Percentiles rank a stretch among this genome's conserved stretches.
Conservation (phyloP, 2,797 vertebrate genomes). For the Hydrophis major region DNA sequence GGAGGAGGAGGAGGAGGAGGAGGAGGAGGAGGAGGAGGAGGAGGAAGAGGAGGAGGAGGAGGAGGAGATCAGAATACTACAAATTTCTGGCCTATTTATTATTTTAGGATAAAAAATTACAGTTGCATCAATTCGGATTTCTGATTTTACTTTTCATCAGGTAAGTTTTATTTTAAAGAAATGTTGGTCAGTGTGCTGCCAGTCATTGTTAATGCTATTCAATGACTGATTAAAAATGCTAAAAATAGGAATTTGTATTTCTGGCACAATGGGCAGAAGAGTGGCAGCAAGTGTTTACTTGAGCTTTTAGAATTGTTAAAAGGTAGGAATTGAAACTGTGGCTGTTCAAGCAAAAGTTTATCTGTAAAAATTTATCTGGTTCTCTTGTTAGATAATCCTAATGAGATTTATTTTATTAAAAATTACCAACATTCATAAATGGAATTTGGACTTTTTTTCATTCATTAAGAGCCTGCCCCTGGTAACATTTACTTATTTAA, state of each 20-base stretch:
- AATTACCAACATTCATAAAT: not conserved
- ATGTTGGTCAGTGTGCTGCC: not conserved
- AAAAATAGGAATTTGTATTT: not conserved
- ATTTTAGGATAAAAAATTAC: not conserved
- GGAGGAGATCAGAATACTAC: not conserved
- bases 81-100: not conserved
- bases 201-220: not conserved
- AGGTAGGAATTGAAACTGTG: not conserved
- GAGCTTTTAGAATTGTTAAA: not conserved
- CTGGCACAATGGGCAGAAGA: not conserved
- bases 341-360: not conserved
- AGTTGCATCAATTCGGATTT: not conserved
- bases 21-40: not conserved
- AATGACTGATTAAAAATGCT: not conserved
- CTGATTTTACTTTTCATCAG: not conserved
- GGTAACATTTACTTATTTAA: not conserved
- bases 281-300: not conserved
- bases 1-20: not conserved
- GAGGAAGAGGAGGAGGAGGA: not conserved
- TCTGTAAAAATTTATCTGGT: not conserved
- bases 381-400: not conserved
- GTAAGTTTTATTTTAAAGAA: not conserved
- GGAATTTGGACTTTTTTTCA: not conserved
- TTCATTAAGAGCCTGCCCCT: not conserved
- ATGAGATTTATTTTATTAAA: not conserved